Evolutionary conservation across 2,113 vertebrate genomes (phyloP).

Genomic region (Notiomystis cincta): DNA sequence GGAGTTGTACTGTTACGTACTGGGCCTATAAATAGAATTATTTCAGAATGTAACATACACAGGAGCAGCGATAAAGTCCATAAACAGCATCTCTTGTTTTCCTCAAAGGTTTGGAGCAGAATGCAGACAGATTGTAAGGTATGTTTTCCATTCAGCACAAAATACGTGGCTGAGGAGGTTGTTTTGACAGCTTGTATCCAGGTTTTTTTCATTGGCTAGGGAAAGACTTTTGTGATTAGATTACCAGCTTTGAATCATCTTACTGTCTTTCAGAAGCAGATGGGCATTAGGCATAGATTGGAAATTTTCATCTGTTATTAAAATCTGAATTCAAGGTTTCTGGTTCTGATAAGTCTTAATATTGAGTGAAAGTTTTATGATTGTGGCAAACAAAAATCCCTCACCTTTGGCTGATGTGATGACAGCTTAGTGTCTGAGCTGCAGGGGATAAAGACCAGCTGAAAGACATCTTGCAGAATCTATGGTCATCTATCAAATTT

Average conservation of each 20-base stretch:
- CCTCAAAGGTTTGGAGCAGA: background rate
- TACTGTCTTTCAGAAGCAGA: slow-evolving; percentile 41
- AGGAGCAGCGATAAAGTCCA: background rate
- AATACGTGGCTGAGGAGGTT: background rate
- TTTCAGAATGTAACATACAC: background rate
- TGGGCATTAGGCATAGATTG: slow-evolving; percentile 16
- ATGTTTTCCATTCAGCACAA: slow-evolving; percentile 49
- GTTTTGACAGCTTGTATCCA: slow-evolving; percentile 56
- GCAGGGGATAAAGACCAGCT: slow-evolving; percentile 9
- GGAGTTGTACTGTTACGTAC: background rate
- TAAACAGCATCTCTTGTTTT: slow-evolving; percentile 7
- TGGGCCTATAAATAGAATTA: background rate
- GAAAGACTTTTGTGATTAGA: slow-evolving; percentile 32
- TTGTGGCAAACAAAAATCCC: slow-evolving; percentile 30
- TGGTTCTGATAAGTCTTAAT: slow-evolving; percentile 52
- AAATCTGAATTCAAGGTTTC: slow-evolving; percentile 20
- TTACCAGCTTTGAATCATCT: slow-evolving; percentile 35
- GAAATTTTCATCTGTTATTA: slow-evolving; percentile 55
- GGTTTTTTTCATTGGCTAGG: slow-evolving; percentile 36
- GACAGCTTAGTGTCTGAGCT: slow-evolving; percentile 52
- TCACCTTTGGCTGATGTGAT: slow-evolving; percentile 42
- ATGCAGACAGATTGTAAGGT: background rate
- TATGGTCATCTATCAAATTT: background rate
- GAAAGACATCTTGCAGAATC: slow-evolving; percentile 20
- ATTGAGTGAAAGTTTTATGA: slow-evolving; percentile 49